phyloP scores from a whole-genome alignment of 2,888 invertebrate genomes.

The Mechanitis mazaeus region DNA sequence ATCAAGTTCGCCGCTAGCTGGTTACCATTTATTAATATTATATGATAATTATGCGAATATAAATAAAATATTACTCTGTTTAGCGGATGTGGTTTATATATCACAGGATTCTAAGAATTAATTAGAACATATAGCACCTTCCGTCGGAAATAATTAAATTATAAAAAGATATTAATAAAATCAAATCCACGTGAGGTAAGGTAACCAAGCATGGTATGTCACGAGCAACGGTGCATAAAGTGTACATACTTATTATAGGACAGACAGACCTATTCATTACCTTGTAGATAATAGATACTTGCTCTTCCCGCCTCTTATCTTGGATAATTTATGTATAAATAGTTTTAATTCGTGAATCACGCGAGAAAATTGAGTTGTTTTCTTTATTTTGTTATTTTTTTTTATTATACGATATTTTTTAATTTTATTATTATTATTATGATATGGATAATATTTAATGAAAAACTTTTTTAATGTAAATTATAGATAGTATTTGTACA shows the following conservation, averaged over 20 bases:
- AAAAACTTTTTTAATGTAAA: too few relatives aligned
- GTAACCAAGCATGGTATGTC: slow-evolving; percentile 56
- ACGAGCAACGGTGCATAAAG: slow-evolving; percentile 37
- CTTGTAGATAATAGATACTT: neutral
- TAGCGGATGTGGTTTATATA: slow-evolving; percentile 1
- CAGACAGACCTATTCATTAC: neutral
- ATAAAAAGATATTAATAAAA: slow-evolving; percentile 58
- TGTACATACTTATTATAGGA: slow-evolving; percentile 32
- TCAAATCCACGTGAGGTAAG: slow-evolving; percentile 45
- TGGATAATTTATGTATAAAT: neutral
- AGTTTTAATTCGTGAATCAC: too few relatives aligned
- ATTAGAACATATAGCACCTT: slow-evolving; percentile 28
- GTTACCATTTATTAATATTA: neutral
- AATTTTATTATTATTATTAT: neutral
- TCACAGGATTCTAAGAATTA: slow-evolving; percentile 3
- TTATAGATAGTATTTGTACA: too few relatives aligned
- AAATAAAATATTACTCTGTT: neutral
- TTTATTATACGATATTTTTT: neutral
- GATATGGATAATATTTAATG: too few relatives aligned
- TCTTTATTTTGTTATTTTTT: neutral
- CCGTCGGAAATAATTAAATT: slow-evolving; percentile 64
- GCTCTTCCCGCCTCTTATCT: neutral
- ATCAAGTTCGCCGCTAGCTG: too few relatives aligned
- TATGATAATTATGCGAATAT: too few relatives aligned
- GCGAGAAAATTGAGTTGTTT: too few relatives aligned